Conservation (phyloP, 2,113 vertebrate species). For the Sminthopsis crassicaudata region DNA sequence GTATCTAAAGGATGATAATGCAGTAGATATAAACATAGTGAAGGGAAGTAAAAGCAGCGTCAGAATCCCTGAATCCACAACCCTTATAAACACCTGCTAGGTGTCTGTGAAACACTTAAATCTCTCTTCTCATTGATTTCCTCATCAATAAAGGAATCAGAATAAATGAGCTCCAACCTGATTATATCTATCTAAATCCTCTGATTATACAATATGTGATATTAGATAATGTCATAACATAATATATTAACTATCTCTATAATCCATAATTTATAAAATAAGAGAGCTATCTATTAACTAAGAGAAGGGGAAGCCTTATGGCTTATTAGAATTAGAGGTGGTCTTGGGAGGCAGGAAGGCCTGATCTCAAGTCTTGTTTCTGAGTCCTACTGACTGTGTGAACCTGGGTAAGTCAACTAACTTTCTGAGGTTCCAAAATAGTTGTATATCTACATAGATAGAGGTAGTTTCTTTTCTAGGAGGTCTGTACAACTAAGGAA, state of each 20-base stretch:
- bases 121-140: not conserved
- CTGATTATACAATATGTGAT: not conserved
- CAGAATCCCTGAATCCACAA: not conserved
- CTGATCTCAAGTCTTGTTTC: not conserved
- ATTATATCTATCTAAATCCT: not conserved
- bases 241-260: not conserved
- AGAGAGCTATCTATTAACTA: not conserved
- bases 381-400: not conserved
- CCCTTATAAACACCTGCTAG: not conserved
- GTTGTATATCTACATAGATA: not conserved
- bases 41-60: not conserved
- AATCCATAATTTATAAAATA: not conserved
- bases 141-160: not conserved
- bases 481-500: not conserved
- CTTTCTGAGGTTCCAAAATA: not conserved
- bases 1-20: not conserved
- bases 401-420: not conserved
- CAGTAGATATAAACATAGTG: not conserved
- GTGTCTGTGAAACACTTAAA: not conserved
- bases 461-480: not conserved
- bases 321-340: not conserved
- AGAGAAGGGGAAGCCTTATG: not conserved
- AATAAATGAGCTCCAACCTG: not conserved
- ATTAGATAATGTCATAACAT: not conserved
- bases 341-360: not conserved